These are phyloP conservation scores for Megatriorchis doriae DNA, from an alignment of 2,113 vertebrate species.

Conservation along the genomic window DNA sequence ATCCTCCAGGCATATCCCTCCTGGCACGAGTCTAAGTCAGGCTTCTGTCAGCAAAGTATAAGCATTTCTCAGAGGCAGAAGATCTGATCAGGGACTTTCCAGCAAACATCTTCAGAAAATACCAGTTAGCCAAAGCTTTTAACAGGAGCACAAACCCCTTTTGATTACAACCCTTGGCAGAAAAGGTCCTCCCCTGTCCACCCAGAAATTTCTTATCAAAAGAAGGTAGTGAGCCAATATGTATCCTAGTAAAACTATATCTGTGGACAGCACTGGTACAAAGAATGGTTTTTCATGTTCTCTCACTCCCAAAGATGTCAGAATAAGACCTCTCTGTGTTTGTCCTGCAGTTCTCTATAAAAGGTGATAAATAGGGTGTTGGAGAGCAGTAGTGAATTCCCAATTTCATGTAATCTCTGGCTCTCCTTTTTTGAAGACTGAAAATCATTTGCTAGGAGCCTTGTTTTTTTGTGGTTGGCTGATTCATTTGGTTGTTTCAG, in stretches of 20 bases:
- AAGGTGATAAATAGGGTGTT: not conserved
- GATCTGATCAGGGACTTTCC: not conserved
- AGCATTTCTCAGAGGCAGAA: not conserved
- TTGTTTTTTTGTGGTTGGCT: not conserved
- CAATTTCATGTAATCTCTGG: not conserved
- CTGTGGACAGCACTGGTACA: not conserved
- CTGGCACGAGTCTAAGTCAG: not conserved
- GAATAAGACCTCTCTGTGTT: not conserved
- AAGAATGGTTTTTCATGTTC: not conserved
- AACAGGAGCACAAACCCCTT: not conserved
- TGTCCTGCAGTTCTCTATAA: not conserved
- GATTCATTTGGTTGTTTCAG: not conserved
- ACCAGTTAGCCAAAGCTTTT: not conserved
- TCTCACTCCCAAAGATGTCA: not conserved
- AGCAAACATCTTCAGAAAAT: not conserved
- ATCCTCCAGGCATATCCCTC: not conserved
- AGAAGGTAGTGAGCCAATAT: not conserved
- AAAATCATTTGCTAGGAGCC: not conserved
- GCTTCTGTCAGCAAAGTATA: not conserved
- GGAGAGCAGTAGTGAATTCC: not conserved
- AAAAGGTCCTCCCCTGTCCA: not conserved
- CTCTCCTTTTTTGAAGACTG: not conserved
- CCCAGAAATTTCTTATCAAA: not conserved
- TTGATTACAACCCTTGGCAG: not conserved
- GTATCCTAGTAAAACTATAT: not conserved